Base-by-base conservation (phyloP, 37 sponge, comb jelly and placozoan genomes). In the Agelas oroides region DNA sequence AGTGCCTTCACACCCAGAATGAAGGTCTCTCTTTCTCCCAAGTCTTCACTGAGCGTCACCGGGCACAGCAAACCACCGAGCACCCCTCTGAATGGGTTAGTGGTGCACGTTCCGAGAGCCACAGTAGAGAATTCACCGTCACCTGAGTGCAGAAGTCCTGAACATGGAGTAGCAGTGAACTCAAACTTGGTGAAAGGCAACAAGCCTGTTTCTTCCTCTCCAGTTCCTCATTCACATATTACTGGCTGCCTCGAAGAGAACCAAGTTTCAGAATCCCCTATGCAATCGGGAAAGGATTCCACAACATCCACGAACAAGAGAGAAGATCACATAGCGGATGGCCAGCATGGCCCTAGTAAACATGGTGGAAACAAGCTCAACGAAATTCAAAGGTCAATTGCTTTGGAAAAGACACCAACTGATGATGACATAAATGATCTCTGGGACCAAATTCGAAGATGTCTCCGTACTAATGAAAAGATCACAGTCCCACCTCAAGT, bases 341-440 rank as follows among this genome's bases (percentile, higher is more conserved):
- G 28, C 30, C 65, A 63, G 30, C 3, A 46, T 46, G 46, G 46
- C 46, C 8, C 46, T 12, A 8, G 46, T 46, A 8, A 46, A 46
- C 6, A 8, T 8, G 8, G 46, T 8, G 8, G 46, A 8, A 8
- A 46, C 6, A 46, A 46, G 46, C 8, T 8, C 46, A 46, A 46
- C 6, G 46, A 46, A 46, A 3, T 8, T 46, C 46, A 8, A 46
- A 31, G 6, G 34, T 5, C 35, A 67, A 78, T 25, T 11, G 64
- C 75, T 31, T 28, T 73, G 2, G 77, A 81, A 17, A 53, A 79
- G 64, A 86, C 78, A 37, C 93, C 93, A n/a, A 86, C 90, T 35
- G 93, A 93, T 76, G 83, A 80, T 37, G 86, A 93, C 13, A 88
- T 88, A 34, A 65, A 69, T 36, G n/a, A 33, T 30, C 67, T 88